Conservation (phyloP, 2,888 invertebrate species). For the Drosophila picticornis region DNA sequence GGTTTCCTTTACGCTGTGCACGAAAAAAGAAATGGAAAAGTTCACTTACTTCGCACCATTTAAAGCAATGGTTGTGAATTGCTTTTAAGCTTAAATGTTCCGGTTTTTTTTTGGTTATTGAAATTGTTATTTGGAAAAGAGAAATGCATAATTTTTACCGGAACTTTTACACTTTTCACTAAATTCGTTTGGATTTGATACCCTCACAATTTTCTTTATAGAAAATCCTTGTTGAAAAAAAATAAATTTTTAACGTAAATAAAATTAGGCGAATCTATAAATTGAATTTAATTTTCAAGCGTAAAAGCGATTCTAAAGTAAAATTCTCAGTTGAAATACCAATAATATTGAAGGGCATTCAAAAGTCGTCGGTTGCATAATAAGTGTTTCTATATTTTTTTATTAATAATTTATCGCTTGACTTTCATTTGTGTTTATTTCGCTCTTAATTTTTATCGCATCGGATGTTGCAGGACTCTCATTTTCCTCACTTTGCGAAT, state of each 20-base stretch:
- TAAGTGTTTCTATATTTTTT: not conserved
- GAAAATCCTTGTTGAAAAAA: no score
- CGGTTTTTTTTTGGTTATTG: not conserved
- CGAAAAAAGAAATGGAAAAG: not conserved
- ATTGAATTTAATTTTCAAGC: no score
- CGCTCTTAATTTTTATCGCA: slow-evolving; percentile 53
- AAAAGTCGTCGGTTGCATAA: not conserved
- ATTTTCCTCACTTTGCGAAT: slow-evolving; percentile 46
- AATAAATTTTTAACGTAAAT: no score
- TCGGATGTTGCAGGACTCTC: slow-evolving; percentile 71
- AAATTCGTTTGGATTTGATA: not conserved
- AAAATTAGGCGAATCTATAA: no score
- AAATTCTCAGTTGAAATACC: not conserved
- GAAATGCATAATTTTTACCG: not conserved
- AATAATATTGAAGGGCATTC: slow-evolving; percentile 25
- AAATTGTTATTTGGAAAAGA: not conserved
- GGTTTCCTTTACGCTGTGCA: not conserved
- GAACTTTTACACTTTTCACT: not conserved
- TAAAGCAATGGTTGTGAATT: not conserved
- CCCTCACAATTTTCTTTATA: not conserved
- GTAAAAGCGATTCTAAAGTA: no score
- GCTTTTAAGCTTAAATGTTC: slow-evolving; percentile 1
- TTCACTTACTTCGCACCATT: not conserved
- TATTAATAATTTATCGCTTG: slow-evolving; percentile 58
- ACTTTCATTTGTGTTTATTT: slow-evolving; percentile 33